Conservation (phyloP, 2,888 invertebrate species). For the Ectemnius lituratus region DNA sequence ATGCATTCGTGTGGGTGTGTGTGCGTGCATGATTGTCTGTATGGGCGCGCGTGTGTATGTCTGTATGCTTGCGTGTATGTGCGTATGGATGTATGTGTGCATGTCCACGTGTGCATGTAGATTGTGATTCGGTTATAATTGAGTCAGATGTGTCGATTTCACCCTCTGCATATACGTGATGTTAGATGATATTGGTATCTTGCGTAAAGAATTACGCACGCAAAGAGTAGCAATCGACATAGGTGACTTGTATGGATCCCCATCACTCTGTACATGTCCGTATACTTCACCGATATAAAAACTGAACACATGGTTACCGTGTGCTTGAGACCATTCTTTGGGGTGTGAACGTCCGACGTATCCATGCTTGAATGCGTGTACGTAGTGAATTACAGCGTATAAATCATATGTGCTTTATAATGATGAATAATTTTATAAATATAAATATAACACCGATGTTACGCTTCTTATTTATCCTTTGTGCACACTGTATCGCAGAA, state of each 20-base stretch:
- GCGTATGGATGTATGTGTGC: slow-evolving; percentile 21
- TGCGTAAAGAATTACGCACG: not conserved
- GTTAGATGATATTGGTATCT: too few species aligned
- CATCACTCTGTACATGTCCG: slow-evolving; percentile 13
- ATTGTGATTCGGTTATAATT: not conserved
- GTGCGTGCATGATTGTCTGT: slow-evolving; percentile 13
- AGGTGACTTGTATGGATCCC: slow-evolving; percentile 14
- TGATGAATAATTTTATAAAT: slow-evolving; percentile 77
- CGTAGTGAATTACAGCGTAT: slow-evolving; percentile 74
- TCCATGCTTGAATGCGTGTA: slow-evolving; percentile 64
- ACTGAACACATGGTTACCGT: slow-evolving; percentile 30
- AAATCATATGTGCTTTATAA: slow-evolving; percentile 77
- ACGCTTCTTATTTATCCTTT: slow-evolving; percentile 59
- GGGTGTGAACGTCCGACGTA: slow-evolving; percentile 58
- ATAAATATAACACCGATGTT: slow-evolving; percentile 74
- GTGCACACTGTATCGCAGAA: slow-evolving; percentile 11
- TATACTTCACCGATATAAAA: slow-evolving; percentile 1
- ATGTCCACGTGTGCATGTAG: slow-evolving; percentile 22
- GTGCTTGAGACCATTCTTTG: slow-evolving; percentile 45
- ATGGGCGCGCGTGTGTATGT: slow-evolving; percentile 39
- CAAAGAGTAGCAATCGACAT: not conserved
- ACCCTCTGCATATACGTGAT: slow-evolving; percentile 1
- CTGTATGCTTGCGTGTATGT: slow-evolving; percentile 28
- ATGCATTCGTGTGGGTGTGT: slow-evolving; percentile 7
- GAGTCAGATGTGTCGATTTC: not conserved